phyloP scores from a whole-genome alignment of 2,888 invertebrate species.

The Lottia scabra region DNA sequence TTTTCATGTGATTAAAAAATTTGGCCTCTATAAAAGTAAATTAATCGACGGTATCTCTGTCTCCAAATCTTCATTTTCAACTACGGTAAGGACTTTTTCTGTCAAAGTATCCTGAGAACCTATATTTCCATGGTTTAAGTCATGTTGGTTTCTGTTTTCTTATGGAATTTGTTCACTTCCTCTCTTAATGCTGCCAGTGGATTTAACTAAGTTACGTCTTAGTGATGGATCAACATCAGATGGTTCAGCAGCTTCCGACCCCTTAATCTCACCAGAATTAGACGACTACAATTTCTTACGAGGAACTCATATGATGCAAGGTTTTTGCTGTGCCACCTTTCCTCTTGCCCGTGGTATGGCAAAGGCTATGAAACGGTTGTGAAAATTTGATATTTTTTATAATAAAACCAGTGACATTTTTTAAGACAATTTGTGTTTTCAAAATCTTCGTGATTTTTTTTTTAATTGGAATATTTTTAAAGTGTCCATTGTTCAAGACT shows the following conservation, averaged over 20 bases:
- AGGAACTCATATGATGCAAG: conserved; percentile 52
- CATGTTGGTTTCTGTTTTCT: neutral
- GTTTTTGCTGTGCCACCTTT: conserved; percentile 64
- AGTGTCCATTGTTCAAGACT: no score
- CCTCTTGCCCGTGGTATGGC: conserved; percentile 62
- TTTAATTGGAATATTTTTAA: no score
- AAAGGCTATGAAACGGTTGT: conserved; percentile 57
- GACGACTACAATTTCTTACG: conserved; percentile 58
- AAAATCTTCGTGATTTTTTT: no score
- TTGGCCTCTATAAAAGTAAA: no score
- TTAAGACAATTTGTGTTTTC: neutral
- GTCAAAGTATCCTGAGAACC: no score
- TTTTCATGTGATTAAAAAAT: no score
- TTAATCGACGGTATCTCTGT: no score
- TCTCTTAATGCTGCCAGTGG: conserved; percentile 53
- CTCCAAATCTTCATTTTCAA: no score
- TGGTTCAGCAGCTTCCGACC: conserved; percentile 47
- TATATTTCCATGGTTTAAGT: neutral
- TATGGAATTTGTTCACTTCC: conserved; percentile 5
- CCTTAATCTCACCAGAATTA: conserved; percentile 58
- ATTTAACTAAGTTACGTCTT: conserved; percentile 63
- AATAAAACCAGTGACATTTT: neutral
- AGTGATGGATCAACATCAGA: conserved; percentile 46
- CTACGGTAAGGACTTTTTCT: no score
- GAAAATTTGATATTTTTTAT: conserved; percentile 20